Evolutionary conservation across 2,888 invertebrate genomes (phyloP), one percentile per base, ranked within the genome.

Genomic region (Heterodera filipjevi): DNA sequence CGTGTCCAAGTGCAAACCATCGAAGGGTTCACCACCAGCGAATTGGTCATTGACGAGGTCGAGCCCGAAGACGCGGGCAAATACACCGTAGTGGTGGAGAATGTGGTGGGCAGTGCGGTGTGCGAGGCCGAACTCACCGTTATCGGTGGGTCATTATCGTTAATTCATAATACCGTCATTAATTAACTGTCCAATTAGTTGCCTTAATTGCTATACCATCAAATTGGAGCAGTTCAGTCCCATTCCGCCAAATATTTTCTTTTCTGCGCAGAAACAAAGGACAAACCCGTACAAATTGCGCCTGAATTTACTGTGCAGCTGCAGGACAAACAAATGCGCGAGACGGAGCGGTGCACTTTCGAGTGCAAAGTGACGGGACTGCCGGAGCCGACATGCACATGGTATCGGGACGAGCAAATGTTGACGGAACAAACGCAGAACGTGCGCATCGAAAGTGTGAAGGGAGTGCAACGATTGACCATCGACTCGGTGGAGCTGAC

Each of bases 331-430:
- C 80, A 81, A 16, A 84, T 84, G 66, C 82, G 83, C 70, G 82
- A 82, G 14, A 77, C 81, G 12, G 87, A 88, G 75, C 83, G 83
- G 66, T 93, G 94, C 71, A 92, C 92, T 82, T 95, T 89, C 72
- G 87, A 88, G 82, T 87, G 87, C 85, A 87, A 87, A 68, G 86
- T 87, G 5, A 77, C 75, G 27, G 88, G 87, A 66, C 82, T 81
- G 66, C 88, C 88, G 8, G 79, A 79, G 66, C 88, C 88, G 33
- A 82, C 77, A 32, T 81, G 86, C 77, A 81, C 80, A 53, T 87
- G 93, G 94, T 93, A 92, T 90, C 95, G 95, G 89, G 94, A 95
- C 89, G 94, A 94, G 1, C 92, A 93, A 77, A 90, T 95, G 14
- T 22, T 80, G 14, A 35, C 70, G 22, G 71, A 76, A 22, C 49